Evolutionary conservation across 2,113 vertebrate genomes (phyloP).

Genomic region (Toxotes chatareus): DNA sequence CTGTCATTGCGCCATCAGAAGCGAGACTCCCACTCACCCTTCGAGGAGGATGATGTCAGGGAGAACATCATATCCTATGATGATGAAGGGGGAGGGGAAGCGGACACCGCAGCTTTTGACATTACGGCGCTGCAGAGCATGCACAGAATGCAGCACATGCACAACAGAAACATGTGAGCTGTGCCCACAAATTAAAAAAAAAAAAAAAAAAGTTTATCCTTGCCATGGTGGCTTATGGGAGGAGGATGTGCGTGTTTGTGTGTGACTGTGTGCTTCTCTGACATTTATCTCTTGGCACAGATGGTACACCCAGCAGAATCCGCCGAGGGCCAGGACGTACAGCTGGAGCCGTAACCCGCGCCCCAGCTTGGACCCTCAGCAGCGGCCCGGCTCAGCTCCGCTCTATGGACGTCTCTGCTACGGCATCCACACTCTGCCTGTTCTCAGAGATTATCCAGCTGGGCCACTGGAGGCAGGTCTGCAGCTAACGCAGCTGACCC

Average conservation of each 20-base stretch:
- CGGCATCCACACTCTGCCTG: constrained; percentile 81
- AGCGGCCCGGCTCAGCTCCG: constrained; percentile 75
- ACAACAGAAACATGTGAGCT: constrained; percentile 79
- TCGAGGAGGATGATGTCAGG: constrained; percentile 85
- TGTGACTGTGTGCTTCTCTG: constrained; percentile 45
- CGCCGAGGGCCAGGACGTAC: constrained; percentile 75
- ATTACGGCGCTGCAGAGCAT: constrained; percentile 87
- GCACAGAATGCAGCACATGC: constrained; percentile 79
- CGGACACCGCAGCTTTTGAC: constrained; percentile 93
- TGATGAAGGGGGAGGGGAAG: constrained; percentile 91
- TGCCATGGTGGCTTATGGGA: constrained; percentile 16
- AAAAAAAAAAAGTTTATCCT: constrained; percentile 17
- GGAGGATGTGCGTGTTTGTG: constrained; percentile 23
- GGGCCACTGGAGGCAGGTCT: constrained; percentile 74
- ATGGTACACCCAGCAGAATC: constrained; percentile 82
- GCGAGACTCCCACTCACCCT: constrained; percentile 79
- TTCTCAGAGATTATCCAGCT: constrained; percentile 78
- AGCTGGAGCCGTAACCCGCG: constrained; percentile 77
- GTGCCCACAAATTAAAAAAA: constrained; percentile 14
- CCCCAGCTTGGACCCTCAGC: constrained; percentile 67
- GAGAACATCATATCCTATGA: constrained; percentile 90
- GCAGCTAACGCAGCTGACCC: constrained; percentile 77
- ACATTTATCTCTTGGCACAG: constrained; percentile 71
- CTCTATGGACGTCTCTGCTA: constrained; percentile 83
- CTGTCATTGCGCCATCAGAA: constrained; percentile 83